Conservation (phyloP, 2,113 vertebrate species). For the Peromyscus leucopus region DNA sequence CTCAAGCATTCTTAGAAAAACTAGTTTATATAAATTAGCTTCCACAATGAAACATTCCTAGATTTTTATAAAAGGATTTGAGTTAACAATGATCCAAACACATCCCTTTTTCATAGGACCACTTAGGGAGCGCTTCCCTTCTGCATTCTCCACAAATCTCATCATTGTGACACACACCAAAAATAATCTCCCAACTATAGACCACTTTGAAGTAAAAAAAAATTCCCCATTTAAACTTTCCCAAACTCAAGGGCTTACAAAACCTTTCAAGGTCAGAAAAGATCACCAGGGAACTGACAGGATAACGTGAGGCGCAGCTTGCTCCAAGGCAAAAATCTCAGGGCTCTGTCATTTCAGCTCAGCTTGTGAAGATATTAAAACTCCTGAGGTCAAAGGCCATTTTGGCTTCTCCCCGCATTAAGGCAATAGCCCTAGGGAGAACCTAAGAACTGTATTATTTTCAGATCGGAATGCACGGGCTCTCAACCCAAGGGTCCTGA, state of each 20-base stretch:
- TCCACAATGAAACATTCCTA: background rate
- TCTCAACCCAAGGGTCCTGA: background rate
- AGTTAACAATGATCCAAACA: slow-evolving; percentile 54
- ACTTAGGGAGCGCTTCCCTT: background rate
- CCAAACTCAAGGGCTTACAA: slow-evolving; percentile 63
- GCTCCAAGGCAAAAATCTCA: background rate
- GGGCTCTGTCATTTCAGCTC: slow-evolving; percentile 46
- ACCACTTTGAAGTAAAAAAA: slow-evolving; percentile 75
- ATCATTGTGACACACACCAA: slow-evolving; percentile 64
- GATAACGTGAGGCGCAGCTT: background rate
- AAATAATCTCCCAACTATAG: slow-evolving; percentile 67
- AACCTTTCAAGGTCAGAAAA: slow-evolving; percentile 70
- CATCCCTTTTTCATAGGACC: background rate
- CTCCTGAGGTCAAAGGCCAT: slow-evolving; percentile 64
- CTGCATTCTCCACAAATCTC: background rate
- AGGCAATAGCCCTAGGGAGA: slow-evolving; percentile 35
- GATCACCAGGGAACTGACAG: slow-evolving; percentile 59
- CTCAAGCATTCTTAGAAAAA: background rate
- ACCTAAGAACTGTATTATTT: background rate
- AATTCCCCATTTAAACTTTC: slow-evolving; percentile 72
- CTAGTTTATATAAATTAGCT: slow-evolving; percentile 33
- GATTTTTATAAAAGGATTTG: slow-evolving; percentile 50
- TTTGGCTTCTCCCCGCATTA: slow-evolving; percentile 65
- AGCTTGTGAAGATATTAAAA: slow-evolving; percentile 68
- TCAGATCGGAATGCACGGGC: slow-evolving; percentile 24